Conservation (phyloP, 1,140 invertebrate species). For the Heliconius congener region DNA sequence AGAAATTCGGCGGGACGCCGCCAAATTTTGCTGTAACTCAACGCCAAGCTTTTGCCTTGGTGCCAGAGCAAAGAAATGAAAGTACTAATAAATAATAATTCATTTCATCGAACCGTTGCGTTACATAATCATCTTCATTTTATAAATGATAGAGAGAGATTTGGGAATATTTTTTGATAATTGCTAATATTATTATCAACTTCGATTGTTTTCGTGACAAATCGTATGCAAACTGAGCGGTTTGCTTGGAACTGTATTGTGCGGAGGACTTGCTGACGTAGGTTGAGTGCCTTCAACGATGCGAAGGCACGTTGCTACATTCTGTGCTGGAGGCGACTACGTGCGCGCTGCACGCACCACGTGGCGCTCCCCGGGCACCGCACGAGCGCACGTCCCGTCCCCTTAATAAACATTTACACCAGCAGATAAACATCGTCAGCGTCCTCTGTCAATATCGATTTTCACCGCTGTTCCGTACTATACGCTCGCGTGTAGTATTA, state of each 20-base stretch:
- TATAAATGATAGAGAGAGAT: too few relatives aligned
- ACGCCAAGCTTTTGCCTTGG: too few relatives aligned
- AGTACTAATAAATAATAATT: too few relatives aligned
- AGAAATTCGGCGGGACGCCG: too few relatives aligned
- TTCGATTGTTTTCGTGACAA: background rate
- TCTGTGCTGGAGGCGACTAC: conserved; percentile 30
- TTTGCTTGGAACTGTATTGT: conserved; percentile 29
- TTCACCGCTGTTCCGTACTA: conserved; percentile 26
- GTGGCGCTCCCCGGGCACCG: conserved; percentile 39
- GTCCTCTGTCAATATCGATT: conserved; percentile 41
- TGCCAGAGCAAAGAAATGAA: too few relatives aligned
- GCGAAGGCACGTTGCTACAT: conserved; percentile 32
- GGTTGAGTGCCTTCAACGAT: conserved; percentile 14
- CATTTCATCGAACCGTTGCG: too few relatives aligned
- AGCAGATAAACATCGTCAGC: conserved; percentile 62
- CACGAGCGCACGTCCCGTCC: conserved; percentile 41
- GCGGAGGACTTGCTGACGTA: conserved; percentile 28
- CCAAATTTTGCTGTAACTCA: too few relatives aligned
- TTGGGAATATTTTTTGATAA: background rate
- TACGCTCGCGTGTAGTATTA: conserved; percentile 45
- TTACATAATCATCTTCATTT: too few relatives aligned
- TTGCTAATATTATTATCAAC: conserved; percentile 5
- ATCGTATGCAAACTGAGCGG: conserved; percentile 22
- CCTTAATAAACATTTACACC: conserved; percentile 61
- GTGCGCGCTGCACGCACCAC: conserved; percentile 42